Evolutionary conservation across 2,113 vertebrate genomes (phyloP), one percentile per base, ranked within the genome.

Genomic region (Sander lucioperca): DNA sequence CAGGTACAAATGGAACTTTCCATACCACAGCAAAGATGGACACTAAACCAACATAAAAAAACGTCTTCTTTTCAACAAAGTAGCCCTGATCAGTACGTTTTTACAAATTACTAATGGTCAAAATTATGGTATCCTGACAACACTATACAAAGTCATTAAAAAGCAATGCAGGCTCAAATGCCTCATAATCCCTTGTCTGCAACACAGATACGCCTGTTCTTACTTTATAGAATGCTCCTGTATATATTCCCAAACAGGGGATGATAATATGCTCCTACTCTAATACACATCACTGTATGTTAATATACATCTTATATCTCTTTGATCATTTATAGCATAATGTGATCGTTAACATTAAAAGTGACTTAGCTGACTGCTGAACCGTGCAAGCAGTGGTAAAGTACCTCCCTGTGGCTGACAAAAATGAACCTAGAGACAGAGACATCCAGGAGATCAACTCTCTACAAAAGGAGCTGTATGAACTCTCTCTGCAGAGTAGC

Each of bases 291-390:
- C 11, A 25, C 45, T 70, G 62, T 23, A 61, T 30, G 19, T 66
- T 65, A 69, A 86, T 78, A 79, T 30, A 81, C 62, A 77, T 77
- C 5, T 51, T 59, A 59, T 51, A 62, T 68, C 54, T 86, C 57
- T 83, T 85, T 86, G 85, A 91, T 91, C 79, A 73, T 81, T 71
- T 47, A 63, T 77, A 86, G 54, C 59, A 86, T 77, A 74, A 78
- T 74, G 51, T 74, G 47, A 83, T 83, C 63, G 51, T 72, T 51
- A 47, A 72, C 56, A 83, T 39, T 68, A 39, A 79, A 84, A 76
- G 88, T 77, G 73, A 80, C 86, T 83, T 53, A 25, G 65, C 82
- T 43, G 80, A 82, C 62, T 73, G 80, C 73, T 59, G 61, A 16
- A 48, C 43, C 0, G 36, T 84, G 73, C 75, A 78, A 74, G 82